Conservation (phyloP, 2,888 invertebrate species). For the Troides helena region DNA sequence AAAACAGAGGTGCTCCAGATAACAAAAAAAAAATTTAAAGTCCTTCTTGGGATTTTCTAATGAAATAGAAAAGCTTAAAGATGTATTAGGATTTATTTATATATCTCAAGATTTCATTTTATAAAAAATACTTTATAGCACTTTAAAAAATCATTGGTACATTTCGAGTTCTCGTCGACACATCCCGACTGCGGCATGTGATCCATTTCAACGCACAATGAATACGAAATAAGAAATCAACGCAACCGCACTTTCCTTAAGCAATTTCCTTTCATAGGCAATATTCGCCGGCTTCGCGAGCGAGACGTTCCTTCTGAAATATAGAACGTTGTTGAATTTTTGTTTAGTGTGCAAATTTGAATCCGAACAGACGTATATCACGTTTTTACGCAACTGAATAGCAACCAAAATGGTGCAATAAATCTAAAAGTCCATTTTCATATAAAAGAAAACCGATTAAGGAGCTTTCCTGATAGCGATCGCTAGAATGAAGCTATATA, state of each 20-base stretch:
- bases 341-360: slow-evolving; percentile 72
- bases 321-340: slow-evolving; percentile 69
- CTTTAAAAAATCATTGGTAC: slow-evolving; percentile 39
- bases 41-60: no score
- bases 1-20: no score
- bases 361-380: slow-evolving; percentile 64
- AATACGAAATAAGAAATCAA: slow-evolving; percentile 77
- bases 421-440: slow-evolving; percentile 78
- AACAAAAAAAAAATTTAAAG: no score
- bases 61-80: no score
- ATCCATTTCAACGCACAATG: slow-evolving; percentile 71
- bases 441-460: slow-evolving; percentile 80
- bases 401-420: slow-evolving; percentile 73
- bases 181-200: slow-evolving; percentile 53
- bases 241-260: slow-evolving; percentile 66
- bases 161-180: slow-evolving; percentile 41
- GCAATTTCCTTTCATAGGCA: slow-evolving; percentile 72
- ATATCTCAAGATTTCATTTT: not conserved
- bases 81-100: no score
- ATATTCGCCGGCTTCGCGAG: slow-evolving; percentile 59
- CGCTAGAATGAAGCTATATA: slow-evolving; percentile 78
- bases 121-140: slow-evolving; percentile 12
- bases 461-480: slow-evolving; percentile 77
- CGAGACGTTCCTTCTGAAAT: slow-evolving; percentile 59
- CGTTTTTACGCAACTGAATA: slow-evolving; percentile 62